phyloP scores from a whole-genome alignment of 1,140 invertebrate species.

The Cephus cinctus region DNA sequence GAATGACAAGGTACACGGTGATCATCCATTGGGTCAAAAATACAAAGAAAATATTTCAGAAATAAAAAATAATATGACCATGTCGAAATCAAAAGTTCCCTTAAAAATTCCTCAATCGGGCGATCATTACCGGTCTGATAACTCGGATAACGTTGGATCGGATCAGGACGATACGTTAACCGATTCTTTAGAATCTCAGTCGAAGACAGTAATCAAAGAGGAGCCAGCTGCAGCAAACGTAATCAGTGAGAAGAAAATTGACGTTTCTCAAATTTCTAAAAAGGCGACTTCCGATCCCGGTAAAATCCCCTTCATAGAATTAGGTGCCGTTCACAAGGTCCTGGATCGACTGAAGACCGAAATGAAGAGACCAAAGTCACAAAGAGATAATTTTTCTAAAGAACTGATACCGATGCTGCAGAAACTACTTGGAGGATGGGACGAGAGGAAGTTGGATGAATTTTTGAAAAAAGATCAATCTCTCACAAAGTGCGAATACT shows the following conservation, averaged over 20 bases:
- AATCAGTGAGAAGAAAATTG: slow-evolving; percentile 1
- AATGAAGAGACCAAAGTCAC: background rate
- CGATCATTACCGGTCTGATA: no score
- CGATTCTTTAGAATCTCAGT: background rate
- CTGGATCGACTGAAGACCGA: slow-evolving; percentile 6
- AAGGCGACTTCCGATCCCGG: background rate
- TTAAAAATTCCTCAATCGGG: no score
- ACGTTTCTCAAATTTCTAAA: no score
- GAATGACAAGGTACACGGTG: no score
- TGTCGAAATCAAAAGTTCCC: no score
- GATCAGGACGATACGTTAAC: background rate
- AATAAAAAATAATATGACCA: no score
- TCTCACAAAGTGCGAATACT: slow-evolving; percentile 22
- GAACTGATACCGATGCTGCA: slow-evolving; percentile 16
- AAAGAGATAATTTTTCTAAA: no score
- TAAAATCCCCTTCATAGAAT: slow-evolving; percentile 17
- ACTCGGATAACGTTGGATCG: no score
- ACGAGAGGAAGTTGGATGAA: slow-evolving; percentile 11
- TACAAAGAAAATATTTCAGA: no score
- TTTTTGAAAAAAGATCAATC: slow-evolving; percentile 17
- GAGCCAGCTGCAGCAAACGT: background rate
- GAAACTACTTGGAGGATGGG: slow-evolving; percentile 11
- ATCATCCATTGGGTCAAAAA: no score
- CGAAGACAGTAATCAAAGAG: background rate
- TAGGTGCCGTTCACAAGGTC: slow-evolving; percentile 22